Conservation (phyloP, 2,797 vertebrate genomes). For the Xenops minutus region DNA sequence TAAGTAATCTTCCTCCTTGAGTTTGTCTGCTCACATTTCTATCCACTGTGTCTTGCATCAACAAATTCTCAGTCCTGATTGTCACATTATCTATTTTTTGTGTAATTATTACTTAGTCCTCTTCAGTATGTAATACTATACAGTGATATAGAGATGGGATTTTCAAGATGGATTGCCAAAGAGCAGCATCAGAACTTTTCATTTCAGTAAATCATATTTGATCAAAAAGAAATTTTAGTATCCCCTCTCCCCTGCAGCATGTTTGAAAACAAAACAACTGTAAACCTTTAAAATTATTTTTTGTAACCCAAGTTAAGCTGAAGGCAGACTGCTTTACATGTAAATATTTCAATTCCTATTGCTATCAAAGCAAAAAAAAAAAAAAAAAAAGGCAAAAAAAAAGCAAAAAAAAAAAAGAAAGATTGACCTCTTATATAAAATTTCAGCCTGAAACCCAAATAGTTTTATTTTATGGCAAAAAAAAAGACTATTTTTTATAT, state of each 20-base stretch:
- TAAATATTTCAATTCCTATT: background rate
- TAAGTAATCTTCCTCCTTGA: background rate
- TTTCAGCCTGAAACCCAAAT: background rate
- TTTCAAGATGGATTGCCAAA: background rate
- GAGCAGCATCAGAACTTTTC: fast-evolving
- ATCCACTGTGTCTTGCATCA: background rate
- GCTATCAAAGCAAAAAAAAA: background rate
- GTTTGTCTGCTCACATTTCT: background rate
- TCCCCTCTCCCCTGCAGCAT: background rate
- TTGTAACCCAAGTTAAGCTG: background rate
- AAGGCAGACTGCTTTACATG: background rate
- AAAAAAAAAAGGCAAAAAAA: background rate
- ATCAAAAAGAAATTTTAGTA: background rate
- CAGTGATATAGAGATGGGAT: background rate
- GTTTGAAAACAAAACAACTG: background rate
- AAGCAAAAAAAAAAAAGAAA: background rate
- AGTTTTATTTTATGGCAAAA: background rate
- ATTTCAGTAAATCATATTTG: background rate
- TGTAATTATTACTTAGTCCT: background rate
- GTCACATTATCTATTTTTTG: background rate
- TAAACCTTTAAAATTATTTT: background rate
- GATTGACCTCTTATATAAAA: background rate
- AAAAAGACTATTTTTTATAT: background rate
- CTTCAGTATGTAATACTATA: background rate
- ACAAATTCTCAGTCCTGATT: background rate